Conservation (phyloP, 2,113 vertebrate genomes). For the Seriola aureovittata region DNA sequence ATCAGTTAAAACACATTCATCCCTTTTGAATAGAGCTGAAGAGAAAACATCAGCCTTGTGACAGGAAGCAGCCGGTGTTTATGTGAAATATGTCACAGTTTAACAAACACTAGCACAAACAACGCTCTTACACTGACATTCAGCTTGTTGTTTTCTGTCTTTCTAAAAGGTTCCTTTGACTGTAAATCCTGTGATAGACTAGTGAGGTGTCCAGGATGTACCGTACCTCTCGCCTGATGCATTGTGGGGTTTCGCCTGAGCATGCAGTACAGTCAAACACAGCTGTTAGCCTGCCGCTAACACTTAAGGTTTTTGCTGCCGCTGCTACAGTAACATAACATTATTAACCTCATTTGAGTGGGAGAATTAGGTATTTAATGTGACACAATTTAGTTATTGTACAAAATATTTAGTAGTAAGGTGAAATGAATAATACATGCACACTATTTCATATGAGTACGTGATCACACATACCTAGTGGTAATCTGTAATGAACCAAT, state of each 20-base stretch:
- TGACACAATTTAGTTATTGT: background rate
- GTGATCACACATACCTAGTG: slow-evolving; percentile 20
- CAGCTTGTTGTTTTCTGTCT: background rate
- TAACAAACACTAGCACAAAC: background rate
- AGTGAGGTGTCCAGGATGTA: background rate
- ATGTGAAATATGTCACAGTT: slow-evolving; percentile 22
- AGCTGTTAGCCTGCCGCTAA: slow-evolving; percentile 9
- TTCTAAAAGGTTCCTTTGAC: background rate
- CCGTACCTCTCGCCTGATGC: background rate
- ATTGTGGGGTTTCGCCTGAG: background rate
- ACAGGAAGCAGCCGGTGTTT: slow-evolving; percentile 26
- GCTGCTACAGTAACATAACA: background rate
- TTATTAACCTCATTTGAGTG: background rate
- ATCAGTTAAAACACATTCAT: slow-evolving; percentile 13
- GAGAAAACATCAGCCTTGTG: slow-evolving; percentile 9
- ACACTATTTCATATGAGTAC: background rate
- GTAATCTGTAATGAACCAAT: slow-evolving; percentile 31
- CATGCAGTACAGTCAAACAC: background rate
- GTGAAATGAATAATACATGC: background rate
- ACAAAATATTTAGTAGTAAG: slow-evolving; percentile 16
- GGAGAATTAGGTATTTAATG: background rate
- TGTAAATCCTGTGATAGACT: background rate
- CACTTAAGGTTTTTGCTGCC: background rate
- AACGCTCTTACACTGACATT: background rate
- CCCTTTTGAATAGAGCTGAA: slow-evolving; percentile 6